phyloP scores from a whole-genome alignment of 2,888 invertebrate genomes.

The Tetragonisca angustula region DNA sequence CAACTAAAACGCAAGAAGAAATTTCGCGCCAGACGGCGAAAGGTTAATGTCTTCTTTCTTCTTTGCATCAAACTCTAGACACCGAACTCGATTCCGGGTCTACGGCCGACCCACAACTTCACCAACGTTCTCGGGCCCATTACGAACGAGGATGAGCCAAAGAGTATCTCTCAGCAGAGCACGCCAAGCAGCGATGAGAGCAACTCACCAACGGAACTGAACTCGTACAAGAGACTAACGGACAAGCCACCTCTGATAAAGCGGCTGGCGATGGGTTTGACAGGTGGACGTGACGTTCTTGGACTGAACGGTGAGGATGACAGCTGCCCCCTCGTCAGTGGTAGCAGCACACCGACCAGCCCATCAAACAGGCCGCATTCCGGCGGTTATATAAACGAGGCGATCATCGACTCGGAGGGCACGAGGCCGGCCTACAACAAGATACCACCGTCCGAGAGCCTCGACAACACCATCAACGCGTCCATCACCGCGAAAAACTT shows the following conservation, averaged over 20 bases:
- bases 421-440: conserved; percentile 79
- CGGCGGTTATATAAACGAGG: conserved; percentile 93
- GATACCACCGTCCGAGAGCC: conserved; percentile 78
- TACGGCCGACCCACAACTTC: conserved; percentile 87
- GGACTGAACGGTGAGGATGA: conserved; percentile 87
- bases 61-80: conserved; percentile 75
- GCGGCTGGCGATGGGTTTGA: conserved; percentile 91
- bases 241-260: conserved; percentile 93
- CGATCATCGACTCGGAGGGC: conserved; percentile 88
- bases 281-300: conserved; percentile 83
- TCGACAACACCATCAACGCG: conserved; percentile 81
- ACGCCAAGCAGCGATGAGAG: conserved; percentile 93
- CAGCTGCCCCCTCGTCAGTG: conserved; percentile 90
- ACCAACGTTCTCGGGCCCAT: conserved; percentile 84
- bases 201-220: conserved; percentile 94
- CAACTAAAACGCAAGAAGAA: too few species aligned
- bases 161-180: conserved; percentile 85
- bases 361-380: conserved; percentile 88
- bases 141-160: conserved; percentile 79
- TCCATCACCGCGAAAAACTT: conserved; percentile 86
- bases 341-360: conserved; percentile 88
- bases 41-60: not conserved
- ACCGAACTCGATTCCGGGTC: conserved; percentile 89
- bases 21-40: too few species aligned
- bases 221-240: conserved; percentile 92